Evolutionary conservation across 1,140 invertebrate genomes (phyloP).

Genomic region (Aphelenchoides fujianensis): DNA sequence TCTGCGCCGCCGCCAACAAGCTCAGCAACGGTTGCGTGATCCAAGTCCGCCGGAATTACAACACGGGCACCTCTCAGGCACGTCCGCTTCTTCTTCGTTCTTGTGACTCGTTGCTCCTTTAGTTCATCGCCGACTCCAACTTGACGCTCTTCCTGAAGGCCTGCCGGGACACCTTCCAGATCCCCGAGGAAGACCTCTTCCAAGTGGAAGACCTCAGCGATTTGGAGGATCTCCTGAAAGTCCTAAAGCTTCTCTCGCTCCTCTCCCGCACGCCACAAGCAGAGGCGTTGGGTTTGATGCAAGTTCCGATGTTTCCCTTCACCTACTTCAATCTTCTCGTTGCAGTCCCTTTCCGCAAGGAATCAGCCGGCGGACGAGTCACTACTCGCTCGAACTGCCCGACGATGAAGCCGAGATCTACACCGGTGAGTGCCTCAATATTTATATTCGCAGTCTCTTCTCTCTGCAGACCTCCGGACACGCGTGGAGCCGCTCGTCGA

Average conservation of each 20-base stretch:
- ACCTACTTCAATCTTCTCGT: too few species aligned
- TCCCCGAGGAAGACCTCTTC: slow-evolving; percentile 33
- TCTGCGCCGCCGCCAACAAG: slow-evolving; percentile 21
- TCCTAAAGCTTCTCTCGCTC: slow-evolving; percentile 38
- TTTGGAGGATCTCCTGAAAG: slow-evolving; percentile 37
- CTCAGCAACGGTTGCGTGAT: not conserved
- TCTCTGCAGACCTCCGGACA: not conserved
- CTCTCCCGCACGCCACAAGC: slow-evolving; percentile 29
- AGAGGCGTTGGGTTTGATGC: slow-evolving; percentile 31
- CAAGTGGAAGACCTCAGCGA: slow-evolving; percentile 45
- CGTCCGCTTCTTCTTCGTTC: too few species aligned
- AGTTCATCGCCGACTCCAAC: slow-evolving; percentile 46
- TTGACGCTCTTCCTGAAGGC: slow-evolving; percentile 41
- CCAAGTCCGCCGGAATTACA: slow-evolving; percentile 1
- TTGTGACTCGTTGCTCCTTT: too few species aligned
- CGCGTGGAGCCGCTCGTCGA: not conserved
- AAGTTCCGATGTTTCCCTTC: slow-evolving; percentile 6
- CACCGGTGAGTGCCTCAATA: not conserved
- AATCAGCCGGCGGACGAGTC: slow-evolving; percentile 1
- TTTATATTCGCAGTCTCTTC: not conserved
- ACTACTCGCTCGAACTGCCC: not conserved
- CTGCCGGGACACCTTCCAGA: slow-evolving; percentile 37
- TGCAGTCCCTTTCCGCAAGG: slow-evolving; percentile 4
- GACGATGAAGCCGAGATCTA: slow-evolving; percentile 20
- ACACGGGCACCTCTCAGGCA: slow-evolving; percentile 8